Evolutionary conservation across 2,113 vertebrate genomes (phyloP).

Genomic region (Heterocephalus glaber): DNA sequence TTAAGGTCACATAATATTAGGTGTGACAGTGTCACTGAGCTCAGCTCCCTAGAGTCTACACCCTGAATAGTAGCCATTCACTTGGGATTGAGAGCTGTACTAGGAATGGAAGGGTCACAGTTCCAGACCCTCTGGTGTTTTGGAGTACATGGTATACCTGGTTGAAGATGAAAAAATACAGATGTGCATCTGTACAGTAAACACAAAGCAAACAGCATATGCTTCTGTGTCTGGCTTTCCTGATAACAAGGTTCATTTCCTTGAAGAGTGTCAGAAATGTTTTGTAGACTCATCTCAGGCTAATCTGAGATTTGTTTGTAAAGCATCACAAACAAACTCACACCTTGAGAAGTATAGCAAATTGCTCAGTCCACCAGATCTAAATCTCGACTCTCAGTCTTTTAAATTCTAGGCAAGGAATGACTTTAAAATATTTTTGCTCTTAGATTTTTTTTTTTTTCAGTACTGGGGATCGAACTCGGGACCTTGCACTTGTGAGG

Average conservation of each 20-base stretch:
- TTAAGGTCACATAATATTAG: not conserved
- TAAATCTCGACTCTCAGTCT: not conserved
- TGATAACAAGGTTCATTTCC: not conserved
- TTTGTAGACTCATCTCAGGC: not conserved
- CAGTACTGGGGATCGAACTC: too few relatives aligned
- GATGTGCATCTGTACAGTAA: not conserved
- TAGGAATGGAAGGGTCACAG: not conserved
- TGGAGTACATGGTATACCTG: not conserved
- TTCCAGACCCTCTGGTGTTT: not conserved
- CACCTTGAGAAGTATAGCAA: constrained; percentile 24
- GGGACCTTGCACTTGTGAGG: too few relatives aligned
- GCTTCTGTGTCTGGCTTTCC: constrained; percentile 10
- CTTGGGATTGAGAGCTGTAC: not conserved
- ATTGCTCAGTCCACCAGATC: constrained; percentile 3
- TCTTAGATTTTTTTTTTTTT: too few relatives aligned
- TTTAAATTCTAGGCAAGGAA: constrained; percentile 31
- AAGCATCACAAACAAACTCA: constrained; percentile 10
- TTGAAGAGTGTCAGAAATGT: not conserved
- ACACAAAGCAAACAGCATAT: not conserved
- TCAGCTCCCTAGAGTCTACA: not conserved
- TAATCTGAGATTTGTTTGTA: constrained; percentile 59
- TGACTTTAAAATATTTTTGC: constrained; percentile 56
- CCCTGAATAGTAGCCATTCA: not conserved
- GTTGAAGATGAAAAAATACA: not conserved
- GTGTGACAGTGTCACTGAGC: not conserved